Conservation (phyloP, 2,888 invertebrate species). For the Diploptera punctata region DNA sequence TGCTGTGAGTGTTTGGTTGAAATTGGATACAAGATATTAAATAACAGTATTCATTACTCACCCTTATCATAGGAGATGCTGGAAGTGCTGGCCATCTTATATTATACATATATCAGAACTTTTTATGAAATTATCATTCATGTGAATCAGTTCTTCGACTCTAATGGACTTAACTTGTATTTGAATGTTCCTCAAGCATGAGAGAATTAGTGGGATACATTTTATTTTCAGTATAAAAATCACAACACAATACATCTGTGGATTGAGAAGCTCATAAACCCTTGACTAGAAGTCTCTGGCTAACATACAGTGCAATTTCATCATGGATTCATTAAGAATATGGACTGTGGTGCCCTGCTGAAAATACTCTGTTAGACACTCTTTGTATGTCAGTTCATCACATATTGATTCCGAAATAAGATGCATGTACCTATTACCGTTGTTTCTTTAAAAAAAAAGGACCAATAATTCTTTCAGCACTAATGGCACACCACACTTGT, state of each 20-base stretch:
- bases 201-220: not conserved
- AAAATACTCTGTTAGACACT: not conserved
- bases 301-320: not conserved
- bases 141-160: not conserved
- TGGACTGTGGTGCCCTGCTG: not conserved
- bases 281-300: no score
- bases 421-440: not conserved
- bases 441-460: not conserved
- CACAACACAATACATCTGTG: no score
- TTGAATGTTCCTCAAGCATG: not conserved
- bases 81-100: no score
- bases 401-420: not conserved
- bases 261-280: no score
- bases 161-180: not conserved
- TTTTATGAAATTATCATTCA: no score
- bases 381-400: not conserved
- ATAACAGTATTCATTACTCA: no score
- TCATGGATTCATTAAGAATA: not conserved
- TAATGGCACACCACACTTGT: not conserved
- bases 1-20: no score
- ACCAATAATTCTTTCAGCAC: not conserved
- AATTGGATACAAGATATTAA: no score
- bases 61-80: no score
- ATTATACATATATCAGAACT: no score
- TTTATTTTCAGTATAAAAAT: no score